Conservation (phyloP, 2,113 vertebrate genomes). For the Thomomys bottae region DNA sequence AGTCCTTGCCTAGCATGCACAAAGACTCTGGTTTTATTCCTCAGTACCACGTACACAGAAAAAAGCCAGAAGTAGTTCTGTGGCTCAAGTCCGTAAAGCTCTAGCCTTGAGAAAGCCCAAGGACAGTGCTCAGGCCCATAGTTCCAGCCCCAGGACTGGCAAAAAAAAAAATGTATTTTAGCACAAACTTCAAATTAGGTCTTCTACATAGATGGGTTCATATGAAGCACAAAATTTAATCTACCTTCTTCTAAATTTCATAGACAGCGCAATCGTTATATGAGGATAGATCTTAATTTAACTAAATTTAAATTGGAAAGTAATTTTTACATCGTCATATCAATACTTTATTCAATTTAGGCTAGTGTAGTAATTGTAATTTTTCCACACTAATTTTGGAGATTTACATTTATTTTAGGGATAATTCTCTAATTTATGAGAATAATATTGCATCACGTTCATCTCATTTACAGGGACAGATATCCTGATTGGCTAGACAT, state of each 20-base stretch:
- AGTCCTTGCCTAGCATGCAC: too few relatives aligned
- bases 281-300: constrained; percentile 39
- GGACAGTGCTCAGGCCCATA: too few relatives aligned
- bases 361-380: constrained; percentile 5
- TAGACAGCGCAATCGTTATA: constrained; percentile 43
- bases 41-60: too few relatives aligned
- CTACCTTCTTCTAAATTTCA: background rate
- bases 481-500: background rate
- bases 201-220: background rate
- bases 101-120: too few relatives aligned
- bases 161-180: background rate
- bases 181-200: background rate
- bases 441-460: constrained; percentile 53
- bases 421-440: constrained; percentile 25
- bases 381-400: constrained; percentile 46
- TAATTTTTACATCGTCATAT: constrained; percentile 43
- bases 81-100: too few relatives aligned
- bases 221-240: constrained; percentile 7
- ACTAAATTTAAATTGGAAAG: constrained; percentile 63
- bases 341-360: constrained; percentile 44
- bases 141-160: too few relatives aligned
- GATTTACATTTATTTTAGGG: constrained; percentile 1
- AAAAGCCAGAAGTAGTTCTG: too few relatives aligned
- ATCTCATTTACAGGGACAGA: constrained; percentile 40
- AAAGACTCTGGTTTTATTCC: too few relatives aligned